Conservation (phyloP, 2,888 invertebrate genomes). For the Horisme vitalbata region DNA sequence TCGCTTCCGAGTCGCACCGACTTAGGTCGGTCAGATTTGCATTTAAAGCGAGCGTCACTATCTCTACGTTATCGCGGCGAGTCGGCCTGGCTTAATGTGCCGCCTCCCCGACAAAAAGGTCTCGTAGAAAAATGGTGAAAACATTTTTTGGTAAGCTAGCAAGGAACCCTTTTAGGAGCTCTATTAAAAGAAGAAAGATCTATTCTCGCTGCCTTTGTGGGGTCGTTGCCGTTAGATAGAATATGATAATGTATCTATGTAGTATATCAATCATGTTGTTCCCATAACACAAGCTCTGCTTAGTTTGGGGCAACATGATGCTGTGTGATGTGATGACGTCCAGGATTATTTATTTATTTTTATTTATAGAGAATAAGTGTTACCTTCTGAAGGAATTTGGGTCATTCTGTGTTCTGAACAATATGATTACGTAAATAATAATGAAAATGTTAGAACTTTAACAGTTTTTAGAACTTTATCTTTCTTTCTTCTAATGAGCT, state of each 20-base stretch:
- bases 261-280: no score
- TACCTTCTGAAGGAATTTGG: slow-evolving; percentile 42
- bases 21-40: slow-evolving; percentile 55
- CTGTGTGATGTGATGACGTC: no score
- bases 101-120: slow-evolving; percentile 46
- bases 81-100: slow-evolving; percentile 41
- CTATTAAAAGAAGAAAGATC: slow-evolving; percentile 58
- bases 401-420: slow-evolving; percentile 34
- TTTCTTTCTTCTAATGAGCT: no score
- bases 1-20: slow-evolving; percentile 36
- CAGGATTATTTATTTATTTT: no score
- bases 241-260: slow-evolving; percentile 21
- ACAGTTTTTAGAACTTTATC: no score
- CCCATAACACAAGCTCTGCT: no score
- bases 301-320: no score
- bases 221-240: slow-evolving; percentile 41
- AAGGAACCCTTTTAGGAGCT: slow-evolving; percentile 54
- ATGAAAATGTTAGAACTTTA: no score
- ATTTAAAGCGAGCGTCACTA: slow-evolving; percentile 54
- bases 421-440: slow-evolving; percentile 22
- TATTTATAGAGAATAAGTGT: no score
- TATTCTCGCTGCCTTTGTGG: slow-evolving; percentile 48
- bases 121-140: slow-evolving; percentile 48
- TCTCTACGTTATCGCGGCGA: slow-evolving; percentile 51
- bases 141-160: slow-evolving; percentile 48